Evolutionary conservation across 2,888 invertebrate genomes (phyloP).

Genomic region (Candidula unifasciata): DNA sequence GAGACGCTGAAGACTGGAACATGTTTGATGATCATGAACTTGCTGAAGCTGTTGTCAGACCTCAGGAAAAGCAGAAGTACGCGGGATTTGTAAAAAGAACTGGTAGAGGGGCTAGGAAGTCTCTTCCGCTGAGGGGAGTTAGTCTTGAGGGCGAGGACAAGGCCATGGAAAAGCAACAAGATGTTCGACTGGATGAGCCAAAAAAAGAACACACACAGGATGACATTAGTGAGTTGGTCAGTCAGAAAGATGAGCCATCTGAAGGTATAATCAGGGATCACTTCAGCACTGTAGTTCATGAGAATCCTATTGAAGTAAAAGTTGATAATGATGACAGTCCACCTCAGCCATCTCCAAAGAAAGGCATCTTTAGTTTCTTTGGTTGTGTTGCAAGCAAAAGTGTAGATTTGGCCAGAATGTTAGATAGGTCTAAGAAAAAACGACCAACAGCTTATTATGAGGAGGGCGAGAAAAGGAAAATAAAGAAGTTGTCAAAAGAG

Average conservation of each 20-base stretch:
- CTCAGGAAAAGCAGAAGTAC: slow-evolving; percentile 25
- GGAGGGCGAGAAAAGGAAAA: slow-evolving; percentile 49
- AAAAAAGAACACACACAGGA: background rate
- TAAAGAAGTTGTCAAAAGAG: slow-evolving; percentile 44
- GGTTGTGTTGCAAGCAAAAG: slow-evolving; percentile 48
- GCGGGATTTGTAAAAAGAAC: slow-evolving; percentile 38
- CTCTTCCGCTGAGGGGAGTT: slow-evolving; percentile 13
- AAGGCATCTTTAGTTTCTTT: slow-evolving; percentile 37
- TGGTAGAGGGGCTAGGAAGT: slow-evolving; percentile 22
- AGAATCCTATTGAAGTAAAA: slow-evolving; percentile 37
- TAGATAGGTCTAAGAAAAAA: slow-evolving; percentile 31
- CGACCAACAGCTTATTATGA: slow-evolving; percentile 40
- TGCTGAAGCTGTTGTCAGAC: background rate
- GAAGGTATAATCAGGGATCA: background rate
- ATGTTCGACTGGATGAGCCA: background rate
- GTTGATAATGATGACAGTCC: slow-evolving; percentile 32
- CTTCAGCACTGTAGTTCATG: slow-evolving; percentile 15
- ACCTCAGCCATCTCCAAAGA: slow-evolving; percentile 29
- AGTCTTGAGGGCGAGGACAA: slow-evolving; percentile 5
- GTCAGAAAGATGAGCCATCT: slow-evolving; percentile 5
- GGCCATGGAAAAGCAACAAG: background rate
- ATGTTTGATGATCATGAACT: background rate
- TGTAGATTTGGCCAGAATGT: slow-evolving; percentile 23
- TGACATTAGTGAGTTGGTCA: background rate
- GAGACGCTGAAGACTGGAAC: no score